Base-by-base conservation (phyloP, 2,888 invertebrate genomes). In the Clistopyga incitator region DNA sequence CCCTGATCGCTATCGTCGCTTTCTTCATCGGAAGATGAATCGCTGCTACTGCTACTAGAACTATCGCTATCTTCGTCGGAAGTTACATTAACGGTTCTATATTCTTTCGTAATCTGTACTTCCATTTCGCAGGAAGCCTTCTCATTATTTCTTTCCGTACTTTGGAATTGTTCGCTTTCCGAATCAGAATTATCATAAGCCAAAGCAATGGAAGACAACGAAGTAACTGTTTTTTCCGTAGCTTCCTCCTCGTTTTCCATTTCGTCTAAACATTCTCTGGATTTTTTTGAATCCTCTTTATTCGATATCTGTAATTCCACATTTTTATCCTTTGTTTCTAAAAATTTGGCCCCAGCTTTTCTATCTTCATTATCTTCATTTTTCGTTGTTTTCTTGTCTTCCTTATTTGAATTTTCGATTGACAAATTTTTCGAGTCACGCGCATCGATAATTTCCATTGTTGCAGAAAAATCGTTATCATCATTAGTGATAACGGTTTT, bases 131-230 rank as follows among this genome's bases (percentile, higher is more conserved):
- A 34, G 18, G 64, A 42, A 18, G 20, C 20, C 18, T 20, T 13
- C 25, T 56, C 18, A 0, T 0, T 8, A n/a, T 38, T 18, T 38
- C 42, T 64, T 18, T 38, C 64, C 8, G 4, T 18, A 25, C 25
- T 42, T 74, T 50, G 13, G 34, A 50, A 23, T 50, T 76, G 20
- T 81, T 89, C 90, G 23, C 68, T 23, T 15, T 92, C 91, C 8
- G 90, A 88, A 82, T 89, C 89, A 4, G 89, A 88, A 85, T 84
- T 85, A 20, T 87, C 88, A 81, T 92, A 92, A 65, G 88, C 88
- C n/a, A 85, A 6, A n/a, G 92, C 92, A 75, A 91, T 88, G 11
- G 82, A 50, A 25, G 76, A 50, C 3, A 90, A 86, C 29, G 89
- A 84, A 2, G 84, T 72, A 3, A 82, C n/a, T 10, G 54, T 8